Percentiles rank a stretch among this genome's conserved stretches.
phyloP scores from a whole-genome alignment of 2,888 invertebrate species.

The Torymus texanus region DNA sequence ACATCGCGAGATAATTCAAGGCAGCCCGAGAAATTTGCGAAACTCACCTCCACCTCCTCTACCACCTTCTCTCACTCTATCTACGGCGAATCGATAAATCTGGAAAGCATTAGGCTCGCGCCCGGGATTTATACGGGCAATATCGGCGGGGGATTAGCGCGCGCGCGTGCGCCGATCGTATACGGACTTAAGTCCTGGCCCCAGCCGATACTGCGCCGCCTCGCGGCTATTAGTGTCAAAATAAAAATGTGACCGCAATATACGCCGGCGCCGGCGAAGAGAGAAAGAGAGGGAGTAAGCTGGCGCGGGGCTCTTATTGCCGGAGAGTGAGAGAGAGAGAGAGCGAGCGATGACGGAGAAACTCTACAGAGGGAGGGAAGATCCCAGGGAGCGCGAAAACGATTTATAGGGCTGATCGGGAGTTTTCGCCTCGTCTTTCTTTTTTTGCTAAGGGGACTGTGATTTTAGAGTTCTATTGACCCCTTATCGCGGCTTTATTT shows the following conservation, averaged over 20 bases:
- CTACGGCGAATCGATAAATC: constrained; percentile 67
- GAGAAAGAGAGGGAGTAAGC: too few relatives aligned
- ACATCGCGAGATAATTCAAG: constrained; percentile 37
- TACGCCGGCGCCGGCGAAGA: constrained; percentile 63
- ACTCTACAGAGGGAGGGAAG: not conserved
- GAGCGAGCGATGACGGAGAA: constrained; percentile 24
- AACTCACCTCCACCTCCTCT: constrained; percentile 1
- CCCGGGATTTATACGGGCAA: constrained; percentile 70
- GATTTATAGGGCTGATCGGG: constrained; percentile 54
- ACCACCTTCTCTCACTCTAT: not conserved
- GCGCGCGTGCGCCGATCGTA: constrained; percentile 63
- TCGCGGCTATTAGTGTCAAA: constrained; percentile 74
- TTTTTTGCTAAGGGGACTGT: not conserved
- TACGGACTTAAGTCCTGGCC: constrained; percentile 71
- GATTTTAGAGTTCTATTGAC: constrained; percentile 24
- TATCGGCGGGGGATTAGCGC: constrained; percentile 73
- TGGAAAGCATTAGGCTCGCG: constrained; percentile 65
- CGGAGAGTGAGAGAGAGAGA: not conserved
- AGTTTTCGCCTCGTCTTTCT: too few relatives aligned
- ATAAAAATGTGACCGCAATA: constrained; percentile 74
- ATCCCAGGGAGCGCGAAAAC: constrained; percentile 40
- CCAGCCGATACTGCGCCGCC: constrained; percentile 64
- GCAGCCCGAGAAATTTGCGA: constrained; percentile 25
- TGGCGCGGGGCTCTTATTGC: too few relatives aligned
- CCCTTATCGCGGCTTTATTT: not conserved